Conservation (phyloP, 2,113 vertebrate species). For the Terrapene triunguis region DNA sequence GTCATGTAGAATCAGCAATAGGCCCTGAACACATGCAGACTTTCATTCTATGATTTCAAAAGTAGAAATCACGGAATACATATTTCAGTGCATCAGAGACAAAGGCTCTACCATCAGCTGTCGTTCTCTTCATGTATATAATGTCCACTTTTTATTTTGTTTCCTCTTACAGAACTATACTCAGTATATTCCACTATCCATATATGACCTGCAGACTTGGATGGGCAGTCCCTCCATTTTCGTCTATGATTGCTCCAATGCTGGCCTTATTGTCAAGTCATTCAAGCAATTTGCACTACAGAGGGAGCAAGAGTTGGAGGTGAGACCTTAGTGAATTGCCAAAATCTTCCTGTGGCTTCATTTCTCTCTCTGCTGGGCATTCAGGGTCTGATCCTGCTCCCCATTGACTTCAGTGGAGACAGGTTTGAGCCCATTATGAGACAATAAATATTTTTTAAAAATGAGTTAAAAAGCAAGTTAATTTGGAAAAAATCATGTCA, state of each 20-base stretch:
- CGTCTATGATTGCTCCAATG: slow-evolving; percentile 98
- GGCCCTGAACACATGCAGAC: accelerated
- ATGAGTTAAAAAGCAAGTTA: not conserved
- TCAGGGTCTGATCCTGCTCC: not conserved
- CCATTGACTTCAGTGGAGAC: not conserved
- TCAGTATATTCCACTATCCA: slow-evolving; percentile 98
- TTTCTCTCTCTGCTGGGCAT: not conserved
- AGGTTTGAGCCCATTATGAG: not conserved
- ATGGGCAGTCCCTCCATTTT: slow-evolving; percentile 99
- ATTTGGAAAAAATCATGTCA: not conserved
- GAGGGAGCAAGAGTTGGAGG: slow-evolving; percentile 97
- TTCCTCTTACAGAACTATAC: slow-evolving; percentile 92
- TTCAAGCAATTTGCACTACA: slow-evolving; percentile 98
- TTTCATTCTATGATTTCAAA: not conserved
- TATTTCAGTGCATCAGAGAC: accelerated
- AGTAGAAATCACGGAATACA: accelerated
- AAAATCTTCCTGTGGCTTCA: not conserved
- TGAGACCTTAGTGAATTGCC: slow-evolving; percentile 65
- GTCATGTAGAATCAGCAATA: accelerated
- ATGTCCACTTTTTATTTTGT: not conserved
- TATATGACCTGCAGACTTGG: slow-evolving; percentile 99
- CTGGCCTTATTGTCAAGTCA: slow-evolving; percentile 96
- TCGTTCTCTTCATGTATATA: not conserved
- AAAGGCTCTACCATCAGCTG: not conserved
- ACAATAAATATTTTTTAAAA: not conserved